A percentile compares a stretch with the other conserved stretches of the same genome.
phyloP scores from a whole-genome alignment of 2,797 vertebrate genomes.

The Galagoides demidoff region DNA sequence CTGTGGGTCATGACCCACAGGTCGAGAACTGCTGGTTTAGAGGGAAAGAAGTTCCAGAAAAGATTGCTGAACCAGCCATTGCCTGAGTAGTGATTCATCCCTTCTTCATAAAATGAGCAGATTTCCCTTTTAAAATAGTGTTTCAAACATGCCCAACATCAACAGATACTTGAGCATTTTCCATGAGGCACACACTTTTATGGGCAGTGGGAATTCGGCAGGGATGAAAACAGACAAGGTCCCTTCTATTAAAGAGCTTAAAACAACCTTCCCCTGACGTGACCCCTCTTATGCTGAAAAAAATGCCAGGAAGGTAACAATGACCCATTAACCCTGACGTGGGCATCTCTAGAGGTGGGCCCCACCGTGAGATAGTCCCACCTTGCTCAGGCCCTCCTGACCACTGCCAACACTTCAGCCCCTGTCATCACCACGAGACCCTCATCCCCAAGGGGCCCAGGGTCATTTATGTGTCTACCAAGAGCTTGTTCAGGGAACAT shows the following conservation, averaged over 20 bases:
- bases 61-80: background rate
- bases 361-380: rapidly evolving
- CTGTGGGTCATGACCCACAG: too few species aligned
- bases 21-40: background rate
- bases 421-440: too few species aligned
- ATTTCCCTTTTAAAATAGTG: slow-evolving; percentile 23
- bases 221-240: slow-evolving; percentile 49
- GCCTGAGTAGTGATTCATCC: background rate
- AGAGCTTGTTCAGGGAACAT: background rate
- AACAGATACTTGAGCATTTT: background rate
- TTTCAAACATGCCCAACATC: background rate
- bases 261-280: slow-evolving; percentile 13
- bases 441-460: too few species aligned
- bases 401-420: background rate
- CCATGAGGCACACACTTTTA: background rate
- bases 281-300: background rate
- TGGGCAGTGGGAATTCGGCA: background rate
- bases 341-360: too few species aligned
- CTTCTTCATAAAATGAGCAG: slow-evolving; percentile 30
- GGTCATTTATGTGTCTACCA: background rate
- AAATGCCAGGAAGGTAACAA: slow-evolving; percentile 21
- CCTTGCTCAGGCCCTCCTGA: background rate
- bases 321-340: background rate
- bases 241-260: slow-evolving; percentile 43
- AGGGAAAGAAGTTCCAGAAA: slow-evolving; percentile 37